Base-by-base conservation (phyloP, 2,113 vertebrate genomes). In the Psephotus haematonotus region DNA sequence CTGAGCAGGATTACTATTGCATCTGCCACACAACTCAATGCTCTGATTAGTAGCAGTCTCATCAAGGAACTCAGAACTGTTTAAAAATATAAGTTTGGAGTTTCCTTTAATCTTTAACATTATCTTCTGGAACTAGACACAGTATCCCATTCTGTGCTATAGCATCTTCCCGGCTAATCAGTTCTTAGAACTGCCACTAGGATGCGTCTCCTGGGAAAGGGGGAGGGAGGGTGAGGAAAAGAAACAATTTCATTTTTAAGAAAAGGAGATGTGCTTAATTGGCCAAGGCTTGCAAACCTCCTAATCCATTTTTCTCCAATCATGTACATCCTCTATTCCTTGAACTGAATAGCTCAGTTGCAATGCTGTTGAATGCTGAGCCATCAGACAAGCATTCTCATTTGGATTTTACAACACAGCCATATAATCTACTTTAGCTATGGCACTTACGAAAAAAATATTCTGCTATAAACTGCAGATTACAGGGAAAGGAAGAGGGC, bases 361-460 rank as follows among this genome's bases (percentile, higher is more conserved):
- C n/a, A 94, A 31, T n/a, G 68, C 33, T 63, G 83, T 46, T 68
- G 59, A 53, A 28, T 76, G 86, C 93, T 94, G 92, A 96, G 79
- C 27, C 81, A 90, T 88, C 68, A 93, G 86, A 94, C 70, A 8
- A 63, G 75, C 39, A 68, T 78, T 88, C 83, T 82, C 46, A 35
- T 86, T 83, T 53, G 53, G 31, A 65, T 90, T 95, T 96, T 92
- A 86, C 9, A 5, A 83, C 47, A 71, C 39, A 65, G 67, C 6
- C 64, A 44, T 67, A 82, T 74, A 91, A 82, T 64, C 57, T 71
- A 81, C 29, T 84, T 90, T 23, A 70, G 55, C 35, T 46, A 13
- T 31, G 28, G 59, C 50, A 86, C 92, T 92, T 92, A 67, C 79
- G n/a, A 91, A 79, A 52, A 94, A 96, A 90, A 80, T 62, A 75